phyloP scores from a whole-genome alignment of 1,140 invertebrate genomes.

The Sitobion miscanthi region DNA sequence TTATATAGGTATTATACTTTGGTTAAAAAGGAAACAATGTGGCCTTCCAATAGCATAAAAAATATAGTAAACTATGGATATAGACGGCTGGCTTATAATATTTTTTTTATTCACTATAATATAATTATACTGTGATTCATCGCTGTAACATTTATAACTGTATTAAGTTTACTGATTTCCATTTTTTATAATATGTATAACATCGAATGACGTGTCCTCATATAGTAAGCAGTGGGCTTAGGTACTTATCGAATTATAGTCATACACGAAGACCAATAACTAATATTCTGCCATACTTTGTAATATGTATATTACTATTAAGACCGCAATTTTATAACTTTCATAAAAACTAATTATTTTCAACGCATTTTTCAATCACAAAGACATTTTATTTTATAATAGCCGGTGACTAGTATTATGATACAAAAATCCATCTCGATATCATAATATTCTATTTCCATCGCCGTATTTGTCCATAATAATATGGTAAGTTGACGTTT shows the following conservation, averaged over 20 bases:
- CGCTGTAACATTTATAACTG: not conserved
- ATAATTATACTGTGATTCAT: too few species aligned
- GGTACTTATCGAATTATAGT: not conserved
- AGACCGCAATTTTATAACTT: too few species aligned
- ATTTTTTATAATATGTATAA: not conserved
- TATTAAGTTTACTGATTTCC: not conserved
- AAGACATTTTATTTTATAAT: too few species aligned
- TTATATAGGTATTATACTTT: not conserved
- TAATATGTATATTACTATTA: too few species aligned
- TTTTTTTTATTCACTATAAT: not conserved
- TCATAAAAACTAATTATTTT: not conserved
- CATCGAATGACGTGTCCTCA: not conserved
- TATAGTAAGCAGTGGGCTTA: too few species aligned
- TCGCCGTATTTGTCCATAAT: not conserved
- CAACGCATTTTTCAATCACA: not conserved
- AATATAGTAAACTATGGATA: not conserved
- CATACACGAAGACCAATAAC: not conserved
- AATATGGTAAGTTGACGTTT: not conserved
- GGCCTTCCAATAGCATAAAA: not conserved
- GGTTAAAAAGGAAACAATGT: not conserved
- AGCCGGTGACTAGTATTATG: not conserved
- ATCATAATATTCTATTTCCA: not conserved
- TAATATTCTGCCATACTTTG: not conserved
- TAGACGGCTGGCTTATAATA: not conserved
- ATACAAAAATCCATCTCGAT: not conserved